Evolutionary conservation across 30 jellyfish, hydroid and myxozoan species (phyloP).

Genomic region (Aurelia coerulea): DNA sequence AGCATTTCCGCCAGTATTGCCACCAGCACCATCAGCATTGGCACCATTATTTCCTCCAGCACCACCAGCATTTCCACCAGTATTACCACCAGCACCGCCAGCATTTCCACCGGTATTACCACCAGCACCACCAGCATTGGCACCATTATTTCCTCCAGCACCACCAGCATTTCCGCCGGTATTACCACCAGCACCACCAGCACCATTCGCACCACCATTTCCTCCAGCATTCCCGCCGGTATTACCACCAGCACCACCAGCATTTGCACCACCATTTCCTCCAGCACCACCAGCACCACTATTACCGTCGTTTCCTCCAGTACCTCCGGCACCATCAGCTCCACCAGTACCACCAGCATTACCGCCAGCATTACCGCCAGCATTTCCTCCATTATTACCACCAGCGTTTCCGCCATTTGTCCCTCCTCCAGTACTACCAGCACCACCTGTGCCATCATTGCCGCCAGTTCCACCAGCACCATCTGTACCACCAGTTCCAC

Average conservation of each 20-base stretch:
- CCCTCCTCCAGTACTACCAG: too few relatives aligned
- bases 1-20: too few relatives aligned
- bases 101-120: conserved; percentile 2
- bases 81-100: conserved; percentile 20
- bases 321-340: background rate
- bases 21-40: background rate
- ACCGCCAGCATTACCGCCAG: conserved; percentile 5
- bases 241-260: conserved; percentile 5
- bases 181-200: too few relatives aligned
- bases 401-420: too few relatives aligned
- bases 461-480: too few relatives aligned
- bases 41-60: conserved; percentile 7
- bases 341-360: background rate
- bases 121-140: conserved; percentile 13
- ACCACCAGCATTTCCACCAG: conserved; percentile 30
- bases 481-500: too few relatives aligned
- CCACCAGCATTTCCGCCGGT: background rate
- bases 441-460: too few relatives aligned
- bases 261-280: background rate
- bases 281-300: conserved; percentile 4
- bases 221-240: background rate
- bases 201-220: background rate
- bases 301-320: background rate
- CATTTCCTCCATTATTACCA: background rate
- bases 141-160: conserved; percentile 11